Percentiles rank a stretch among this genome's conserved stretches.
phyloP scores from a whole-genome alignment of 2,113 vertebrate species.

The Peucedramus taeniatus region DNA sequence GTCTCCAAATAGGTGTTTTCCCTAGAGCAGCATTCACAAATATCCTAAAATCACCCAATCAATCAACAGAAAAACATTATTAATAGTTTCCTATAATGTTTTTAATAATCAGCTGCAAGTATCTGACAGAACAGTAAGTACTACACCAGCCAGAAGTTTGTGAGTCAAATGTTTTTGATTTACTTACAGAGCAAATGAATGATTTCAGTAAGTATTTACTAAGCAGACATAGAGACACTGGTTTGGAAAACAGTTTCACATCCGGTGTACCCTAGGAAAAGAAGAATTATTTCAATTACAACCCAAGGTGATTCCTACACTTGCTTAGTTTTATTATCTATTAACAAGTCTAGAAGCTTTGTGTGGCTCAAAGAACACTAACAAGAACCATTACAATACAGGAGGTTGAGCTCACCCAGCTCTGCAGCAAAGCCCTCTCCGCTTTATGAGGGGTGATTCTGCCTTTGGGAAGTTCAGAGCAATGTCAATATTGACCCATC shows the following conservation, averaged over 20 bases:
- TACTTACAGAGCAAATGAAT: slow-evolving; percentile 90
- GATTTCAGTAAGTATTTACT: slow-evolving; percentile 92
- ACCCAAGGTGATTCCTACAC: not conserved
- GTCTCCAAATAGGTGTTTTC: not conserved
- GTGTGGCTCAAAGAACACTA: not conserved
- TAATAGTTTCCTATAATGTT: not conserved
- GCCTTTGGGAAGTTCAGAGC: not conserved
- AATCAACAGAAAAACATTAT: not conserved
- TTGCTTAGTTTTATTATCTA: not conserved
- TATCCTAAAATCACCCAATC: not conserved
- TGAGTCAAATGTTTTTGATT: not conserved
- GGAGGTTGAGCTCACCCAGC: not conserved
- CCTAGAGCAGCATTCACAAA: not conserved
- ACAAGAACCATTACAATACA: not conserved
- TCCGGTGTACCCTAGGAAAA: slow-evolving; percentile 87
- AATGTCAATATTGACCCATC: not conserved
- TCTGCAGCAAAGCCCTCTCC: not conserved
- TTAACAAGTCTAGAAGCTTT: not conserved
- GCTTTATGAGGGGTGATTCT: not conserved
- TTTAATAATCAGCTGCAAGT: not conserved
- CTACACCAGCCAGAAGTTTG: not conserved
- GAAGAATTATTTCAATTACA: not conserved
- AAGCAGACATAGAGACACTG: slow-evolving; percentile 85
- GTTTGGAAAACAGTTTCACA: slow-evolving; percentile 89
- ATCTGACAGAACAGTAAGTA: not conserved